Evolutionary conservation across 30 jellyfish, hydroid and myxozoan genomes (phyloP).

Genomic region (Calvadosia cruxmelitensis): DNA sequence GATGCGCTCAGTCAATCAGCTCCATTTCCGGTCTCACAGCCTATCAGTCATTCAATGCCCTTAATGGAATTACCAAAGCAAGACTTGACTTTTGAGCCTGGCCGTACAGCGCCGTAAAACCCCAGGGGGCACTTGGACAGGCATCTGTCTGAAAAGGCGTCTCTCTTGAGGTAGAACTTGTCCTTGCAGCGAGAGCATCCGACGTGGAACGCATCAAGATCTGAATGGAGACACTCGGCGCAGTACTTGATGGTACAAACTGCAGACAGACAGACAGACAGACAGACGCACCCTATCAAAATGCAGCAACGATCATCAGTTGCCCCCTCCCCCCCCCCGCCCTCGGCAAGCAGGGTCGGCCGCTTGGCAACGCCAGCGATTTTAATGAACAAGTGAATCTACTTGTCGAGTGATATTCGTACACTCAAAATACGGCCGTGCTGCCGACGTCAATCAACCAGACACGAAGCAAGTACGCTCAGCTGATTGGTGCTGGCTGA

Average conservation of each 20-base stretch:
- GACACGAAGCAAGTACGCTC: background rate
- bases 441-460: slow-evolving; percentile 9
- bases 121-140: slow-evolving; percentile 25
- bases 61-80: slow-evolving; percentile 13
- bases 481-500: too few species aligned
- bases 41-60: slow-evolving; percentile 1
- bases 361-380: too few species aligned
- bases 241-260: slow-evolving; percentile 22
- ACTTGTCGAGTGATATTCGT: too few species aligned
- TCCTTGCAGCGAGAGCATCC: slow-evolving; percentile 18
- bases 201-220: slow-evolving; percentile 11
- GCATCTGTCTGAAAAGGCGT: slow-evolving; percentile 22
- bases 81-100: slow-evolving; percentile 8
- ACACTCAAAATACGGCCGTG: too few species aligned
- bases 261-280: background rate
- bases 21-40: too few species aligned
- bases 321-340: too few species aligned
- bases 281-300: background rate
- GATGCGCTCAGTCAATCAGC: too few species aligned
- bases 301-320: too few species aligned
- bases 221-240: slow-evolving; percentile 6
- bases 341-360: too few species aligned
- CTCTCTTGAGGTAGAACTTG: slow-evolving; percentile 12
- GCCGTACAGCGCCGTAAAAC: background rate
- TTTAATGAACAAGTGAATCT: too few species aligned